phyloP scores from a whole-genome alignment of 2,797 vertebrate species.

The Cryptoprocta ferox region DNA sequence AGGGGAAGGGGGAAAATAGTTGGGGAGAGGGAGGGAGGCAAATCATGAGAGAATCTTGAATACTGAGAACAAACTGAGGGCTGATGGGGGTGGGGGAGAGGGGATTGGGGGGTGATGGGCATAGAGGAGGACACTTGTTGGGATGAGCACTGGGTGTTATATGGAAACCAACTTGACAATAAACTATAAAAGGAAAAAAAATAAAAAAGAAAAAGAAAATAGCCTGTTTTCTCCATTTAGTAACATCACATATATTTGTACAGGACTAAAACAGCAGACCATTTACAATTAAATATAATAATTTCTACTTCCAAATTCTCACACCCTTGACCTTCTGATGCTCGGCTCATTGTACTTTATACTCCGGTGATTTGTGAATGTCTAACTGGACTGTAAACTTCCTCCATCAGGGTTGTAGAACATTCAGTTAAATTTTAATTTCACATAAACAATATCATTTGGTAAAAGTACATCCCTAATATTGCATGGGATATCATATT shows the following conservation, averaged over 20 bases:
- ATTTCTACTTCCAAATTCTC: not conserved
- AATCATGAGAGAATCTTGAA: too few relatives aligned
- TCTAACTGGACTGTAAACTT: not conserved
- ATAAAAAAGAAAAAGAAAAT: not conserved
- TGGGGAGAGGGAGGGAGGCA: too few relatives aligned
- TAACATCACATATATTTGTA: not conserved
- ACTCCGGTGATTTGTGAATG: not conserved
- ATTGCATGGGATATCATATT: not conserved
- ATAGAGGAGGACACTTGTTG: too few relatives aligned
- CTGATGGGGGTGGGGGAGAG: too few relatives aligned
- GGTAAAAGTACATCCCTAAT: not conserved
- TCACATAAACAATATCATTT: not conserved
- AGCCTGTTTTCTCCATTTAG: not conserved
- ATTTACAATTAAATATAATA: not conserved
- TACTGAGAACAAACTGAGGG: too few relatives aligned
- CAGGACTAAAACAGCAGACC: not conserved
- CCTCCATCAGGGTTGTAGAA: not conserved
- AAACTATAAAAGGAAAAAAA: too few relatives aligned
- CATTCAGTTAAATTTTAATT: not conserved
- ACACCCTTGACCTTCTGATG: not conserved
- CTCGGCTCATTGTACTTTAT: not conserved
- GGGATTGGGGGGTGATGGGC: too few relatives aligned
- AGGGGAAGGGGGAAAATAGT: too few relatives aligned
- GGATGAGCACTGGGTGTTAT: too few relatives aligned
- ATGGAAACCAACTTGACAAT: too few relatives aligned